Evolutionary conservation across 1,140 invertebrate species (phyloP).

Genomic region (Hycleus phaleratus): DNA sequence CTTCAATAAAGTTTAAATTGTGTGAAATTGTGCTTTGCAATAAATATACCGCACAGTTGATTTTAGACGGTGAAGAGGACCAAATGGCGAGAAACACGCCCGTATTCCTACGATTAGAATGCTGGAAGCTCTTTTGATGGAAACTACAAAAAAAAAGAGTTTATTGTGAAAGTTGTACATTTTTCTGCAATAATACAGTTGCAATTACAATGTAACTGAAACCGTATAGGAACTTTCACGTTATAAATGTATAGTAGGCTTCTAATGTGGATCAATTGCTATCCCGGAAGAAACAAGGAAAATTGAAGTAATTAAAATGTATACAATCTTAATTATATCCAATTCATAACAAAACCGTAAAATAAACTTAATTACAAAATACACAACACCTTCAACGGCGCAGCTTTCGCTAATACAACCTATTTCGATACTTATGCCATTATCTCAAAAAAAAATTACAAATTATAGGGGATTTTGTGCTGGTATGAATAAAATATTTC

Average conservation of each 20-base stretch:
- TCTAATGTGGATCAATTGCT: constrained; percentile 13
- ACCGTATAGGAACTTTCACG: constrained; percentile 13
- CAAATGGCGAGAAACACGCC: too few relatives aligned
- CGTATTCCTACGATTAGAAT: too few relatives aligned
- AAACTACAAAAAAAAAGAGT: too few relatives aligned
- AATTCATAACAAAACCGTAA: constrained; percentile 11
- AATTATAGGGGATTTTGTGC: too few relatives aligned
- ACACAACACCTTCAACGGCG: too few relatives aligned
- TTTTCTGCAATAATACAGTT: too few relatives aligned
- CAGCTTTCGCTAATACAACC: too few relatives aligned
- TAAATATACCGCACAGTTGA: constrained; percentile 24
- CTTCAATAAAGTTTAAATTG: constrained; percentile 26
- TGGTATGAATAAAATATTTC: constrained; percentile 3
- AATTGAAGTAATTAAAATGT: neutral
- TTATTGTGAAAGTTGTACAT: too few relatives aligned
- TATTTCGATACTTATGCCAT: too few relatives aligned
- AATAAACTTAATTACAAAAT: neutral
- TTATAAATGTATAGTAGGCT: neutral
- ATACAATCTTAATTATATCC: constrained; percentile 6
- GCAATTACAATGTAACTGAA: constrained; percentile 11
- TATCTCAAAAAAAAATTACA: too few relatives aligned
- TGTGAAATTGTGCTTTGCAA: constrained; percentile 32
- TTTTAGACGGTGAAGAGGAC: constrained; percentile 1
- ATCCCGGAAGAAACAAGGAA: constrained; percentile 14
- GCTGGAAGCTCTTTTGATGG: neutral